phyloP scores from a whole-genome alignment of 2,113 vertebrate species.

The Ranitomeya imitator region DNA sequence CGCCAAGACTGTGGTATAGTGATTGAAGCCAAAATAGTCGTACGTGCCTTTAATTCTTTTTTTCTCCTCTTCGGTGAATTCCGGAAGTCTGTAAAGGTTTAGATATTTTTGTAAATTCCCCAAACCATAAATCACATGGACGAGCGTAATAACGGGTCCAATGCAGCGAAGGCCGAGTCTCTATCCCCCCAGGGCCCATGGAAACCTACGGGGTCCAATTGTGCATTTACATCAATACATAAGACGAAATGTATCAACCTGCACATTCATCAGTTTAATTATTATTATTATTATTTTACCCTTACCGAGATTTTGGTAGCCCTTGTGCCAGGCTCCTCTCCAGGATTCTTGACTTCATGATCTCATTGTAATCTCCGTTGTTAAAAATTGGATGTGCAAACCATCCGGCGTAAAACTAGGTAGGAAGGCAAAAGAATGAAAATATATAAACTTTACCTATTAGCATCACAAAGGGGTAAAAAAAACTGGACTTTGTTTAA shows the following conservation, averaged over 20 bases:
- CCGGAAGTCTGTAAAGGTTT: constrained; percentile 78
- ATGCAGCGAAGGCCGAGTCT: too few species aligned
- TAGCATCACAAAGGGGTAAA: too few species aligned
- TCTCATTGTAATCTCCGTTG: constrained; percentile 87
- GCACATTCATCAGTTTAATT: neutral
- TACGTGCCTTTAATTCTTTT: constrained; percentile 88
- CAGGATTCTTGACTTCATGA: constrained; percentile 86
- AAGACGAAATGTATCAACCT: neutral
- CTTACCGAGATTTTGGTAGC: constrained; percentile 79
- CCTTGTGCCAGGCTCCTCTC: constrained; percentile 84
- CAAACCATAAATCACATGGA: too few species aligned
- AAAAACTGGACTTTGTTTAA: too few species aligned
- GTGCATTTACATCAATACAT: neutral
- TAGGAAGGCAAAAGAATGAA: constrained; percentile 30
- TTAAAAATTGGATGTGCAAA: constrained; percentile 94
- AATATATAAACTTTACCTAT: neutral
- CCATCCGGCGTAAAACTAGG: constrained; percentile 91
- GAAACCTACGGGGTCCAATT: too few species aligned
- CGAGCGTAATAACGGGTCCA: too few species aligned
- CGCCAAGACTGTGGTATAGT: constrained; percentile 88
- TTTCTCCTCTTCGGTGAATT: constrained; percentile 89
- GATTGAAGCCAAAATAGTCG: constrained; percentile 94
- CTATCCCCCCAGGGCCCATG: too few species aligned
- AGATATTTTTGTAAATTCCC: neutral
- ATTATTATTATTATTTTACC: neutral